Base-by-base conservation (phyloP, 2,113 vertebrate genomes). In the Ornithorhynchus anatinus region DNA sequence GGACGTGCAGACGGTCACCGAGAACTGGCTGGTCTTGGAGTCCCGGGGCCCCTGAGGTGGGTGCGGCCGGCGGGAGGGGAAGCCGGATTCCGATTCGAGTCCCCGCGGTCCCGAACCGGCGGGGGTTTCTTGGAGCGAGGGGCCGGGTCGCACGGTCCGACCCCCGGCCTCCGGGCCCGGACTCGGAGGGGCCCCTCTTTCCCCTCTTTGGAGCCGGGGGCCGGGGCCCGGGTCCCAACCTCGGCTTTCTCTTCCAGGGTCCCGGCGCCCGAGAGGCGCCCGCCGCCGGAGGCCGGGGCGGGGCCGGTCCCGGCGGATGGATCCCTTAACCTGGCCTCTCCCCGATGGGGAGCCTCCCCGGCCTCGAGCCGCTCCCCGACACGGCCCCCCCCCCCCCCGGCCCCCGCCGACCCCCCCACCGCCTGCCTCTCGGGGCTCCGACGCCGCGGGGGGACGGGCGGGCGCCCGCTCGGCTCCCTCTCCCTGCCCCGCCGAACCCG, bases 21-120 rank as follows among this genome's bases (percentile, higher is more conserved):
- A 98, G 79, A 96, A 96, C 72, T 99, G 97, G 97, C 92, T 99
- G 85, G 89, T 98, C 56, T 92, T 99, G 29, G 96, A 96, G 61
- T 85, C 83, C 75, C 22, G 88, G 81, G 31, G 72, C 76, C 25
- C 81, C 35, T 74, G 76, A 90, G 80, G 75, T 84, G 38, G 22
- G n/a, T n/a, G n/a, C n/a, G n/a, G n/a, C n/a, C n/a, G n/a, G n/a
- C n/a, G n/a, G n/a, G n/a, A n/a, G n/a, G n/a, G n/a, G n/a, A n/a
- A n/a, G n/a, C n/a, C n/a, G n/a, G n/a, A n/a, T n/a, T n/a, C n/a
- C n/a, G n/a, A n/a, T n/a, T n/a, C n/a, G n/a, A n/a, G n/a, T n/a
- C n/a, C n/a, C n/a, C n/a, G n/a, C n/a, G n/a, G n/a, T n/a, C n/a
- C n/a, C n/a, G n/a, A n/a, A n/a, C n/a, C n/a, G n/a, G n/a, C n/a